A percentile compares a stretch with the other conserved stretches of the same genome.
phyloP scores from a whole-genome alignment of 2,113 vertebrate species.

The Galbula dea region DNA sequence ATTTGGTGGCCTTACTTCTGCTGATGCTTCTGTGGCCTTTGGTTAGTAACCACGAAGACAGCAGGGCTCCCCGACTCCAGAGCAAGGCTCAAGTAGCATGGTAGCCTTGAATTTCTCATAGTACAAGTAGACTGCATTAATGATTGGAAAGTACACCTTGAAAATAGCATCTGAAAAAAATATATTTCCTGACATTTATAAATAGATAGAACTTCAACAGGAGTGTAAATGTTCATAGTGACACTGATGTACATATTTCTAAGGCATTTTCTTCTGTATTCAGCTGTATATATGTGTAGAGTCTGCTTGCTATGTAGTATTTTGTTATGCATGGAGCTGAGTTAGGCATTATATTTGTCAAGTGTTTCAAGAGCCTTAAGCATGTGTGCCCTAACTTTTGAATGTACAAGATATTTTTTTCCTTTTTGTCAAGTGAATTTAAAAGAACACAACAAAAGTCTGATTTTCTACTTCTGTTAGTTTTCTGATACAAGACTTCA shows the following conservation, averaged over 20 bases:
- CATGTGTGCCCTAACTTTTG: constrained; percentile 74
- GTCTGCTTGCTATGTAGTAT: constrained; percentile 70
- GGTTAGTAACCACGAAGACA: not conserved
- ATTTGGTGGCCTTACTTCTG: constrained; percentile 37
- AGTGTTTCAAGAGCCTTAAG: constrained; percentile 77
- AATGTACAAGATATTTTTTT: constrained; percentile 66
- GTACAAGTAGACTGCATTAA: constrained; percentile 36
- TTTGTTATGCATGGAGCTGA: constrained; percentile 75
- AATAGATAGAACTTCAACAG: constrained; percentile 45
- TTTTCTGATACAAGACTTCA: constrained; percentile 42
- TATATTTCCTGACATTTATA: constrained; percentile 56
- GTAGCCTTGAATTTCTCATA: constrained; percentile 37
- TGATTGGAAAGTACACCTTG: not conserved
- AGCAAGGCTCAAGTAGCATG: not conserved
- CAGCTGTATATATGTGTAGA: constrained; percentile 64
- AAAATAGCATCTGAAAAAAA: not conserved
- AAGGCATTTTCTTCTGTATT: constrained; percentile 62
- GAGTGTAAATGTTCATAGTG: constrained; percentile 72
- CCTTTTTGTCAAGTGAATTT: constrained; percentile 42
- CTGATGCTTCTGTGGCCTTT: constrained; percentile 15
- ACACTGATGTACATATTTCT: constrained; percentile 75
- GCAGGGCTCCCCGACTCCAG: not conserved
- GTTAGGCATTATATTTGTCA: constrained; percentile 65
- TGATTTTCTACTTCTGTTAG: constrained; percentile 61
- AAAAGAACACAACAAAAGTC: constrained; percentile 26